Conservation (phyloP, 2,113 vertebrate genomes). For the Oplegnathus fasciatus region DNA sequence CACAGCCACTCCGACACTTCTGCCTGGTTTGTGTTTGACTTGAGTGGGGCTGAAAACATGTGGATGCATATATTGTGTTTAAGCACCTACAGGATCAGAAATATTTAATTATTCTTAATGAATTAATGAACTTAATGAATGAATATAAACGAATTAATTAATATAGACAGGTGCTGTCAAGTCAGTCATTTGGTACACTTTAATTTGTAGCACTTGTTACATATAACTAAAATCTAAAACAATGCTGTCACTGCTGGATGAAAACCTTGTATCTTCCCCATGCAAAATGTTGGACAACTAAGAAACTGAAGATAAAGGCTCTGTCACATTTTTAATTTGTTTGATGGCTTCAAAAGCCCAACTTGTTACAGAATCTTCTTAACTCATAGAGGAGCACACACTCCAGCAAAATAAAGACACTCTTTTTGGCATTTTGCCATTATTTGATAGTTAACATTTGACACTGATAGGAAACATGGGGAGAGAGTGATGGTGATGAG, state of each 20-base stretch:
- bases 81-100: too few species aligned
- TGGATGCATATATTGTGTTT: too few species aligned
- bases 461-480: neutral
- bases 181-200: neutral
- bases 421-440: neutral
- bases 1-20: neutral
- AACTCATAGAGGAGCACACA: neutral
- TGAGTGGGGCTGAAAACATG: too few species aligned
- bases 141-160: too few species aligned
- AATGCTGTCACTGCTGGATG: neutral
- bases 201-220: neutral
- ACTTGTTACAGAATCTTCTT: neutral
- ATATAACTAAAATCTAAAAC: too few species aligned
- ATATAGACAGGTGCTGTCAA: too few species aligned
- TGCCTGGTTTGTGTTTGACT: neutral
- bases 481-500: too few species aligned
- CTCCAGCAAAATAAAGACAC: neutral
- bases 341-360: neutral
- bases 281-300: neutral
- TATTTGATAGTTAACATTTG: neutral
- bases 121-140: too few species aligned
- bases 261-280: neutral
- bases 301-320: neutral
- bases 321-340: neutral
- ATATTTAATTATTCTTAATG: too few species aligned